These are phyloP conservation scores for Netelia fuscicornis DNA, from an alignment of 2,888 invertebrate genomes.

Conservation along the genomic window DNA sequence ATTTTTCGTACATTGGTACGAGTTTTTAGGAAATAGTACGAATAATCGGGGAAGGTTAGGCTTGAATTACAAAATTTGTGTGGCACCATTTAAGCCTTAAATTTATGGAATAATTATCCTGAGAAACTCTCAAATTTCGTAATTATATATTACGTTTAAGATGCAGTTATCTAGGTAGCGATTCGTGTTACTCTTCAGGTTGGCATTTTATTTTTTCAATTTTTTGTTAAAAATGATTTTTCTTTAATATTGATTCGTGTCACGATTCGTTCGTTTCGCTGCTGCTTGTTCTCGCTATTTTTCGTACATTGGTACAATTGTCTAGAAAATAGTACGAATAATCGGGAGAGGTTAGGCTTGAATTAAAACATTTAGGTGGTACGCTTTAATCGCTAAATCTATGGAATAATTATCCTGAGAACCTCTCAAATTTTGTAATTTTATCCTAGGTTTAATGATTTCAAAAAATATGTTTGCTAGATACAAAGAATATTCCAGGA, in stretches of 20 bases:
- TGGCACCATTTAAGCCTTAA: too few relatives aligned
- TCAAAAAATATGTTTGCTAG: too few relatives aligned
- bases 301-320: not conserved
- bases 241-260: not conserved
- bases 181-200: not conserved
- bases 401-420: too few relatives aligned
- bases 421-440: too few relatives aligned
- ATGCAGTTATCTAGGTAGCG: constrained; percentile 69
- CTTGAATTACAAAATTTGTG: not conserved
- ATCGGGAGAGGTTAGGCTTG: not conserved
- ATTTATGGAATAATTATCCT: too few relatives aligned
- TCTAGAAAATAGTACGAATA: not conserved
- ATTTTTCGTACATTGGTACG: not conserved
- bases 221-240: not conserved
- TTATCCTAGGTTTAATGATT: too few relatives aligned
- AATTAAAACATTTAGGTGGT: too few relatives aligned
- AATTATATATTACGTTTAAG: too few relatives aligned
- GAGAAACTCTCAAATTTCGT: too few relatives aligned
- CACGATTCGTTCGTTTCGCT: constrained; percentile 47
- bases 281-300: constrained; percentile 31
- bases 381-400: too few relatives aligned
- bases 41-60: not conserved
- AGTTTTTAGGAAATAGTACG: not conserved
- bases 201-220: constrained; percentile 6
- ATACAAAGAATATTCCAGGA: too few relatives aligned